Conservation (phyloP, 2,113 vertebrate species). For the Orthonyx spaldingii region DNA sequence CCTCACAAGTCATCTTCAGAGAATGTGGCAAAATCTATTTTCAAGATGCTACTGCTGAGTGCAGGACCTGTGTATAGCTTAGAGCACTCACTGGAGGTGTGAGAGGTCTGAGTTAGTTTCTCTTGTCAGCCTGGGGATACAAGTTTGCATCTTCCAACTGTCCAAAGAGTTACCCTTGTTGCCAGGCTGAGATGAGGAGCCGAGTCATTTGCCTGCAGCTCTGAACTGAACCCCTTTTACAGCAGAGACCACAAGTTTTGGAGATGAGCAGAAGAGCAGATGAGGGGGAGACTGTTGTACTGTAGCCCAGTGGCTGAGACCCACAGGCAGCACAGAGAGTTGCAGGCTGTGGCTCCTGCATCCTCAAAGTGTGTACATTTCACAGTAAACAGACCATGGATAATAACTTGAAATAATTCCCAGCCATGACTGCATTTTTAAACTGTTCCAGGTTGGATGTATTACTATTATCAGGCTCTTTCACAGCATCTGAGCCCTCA, state of each 20-base stretch:
- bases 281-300: not conserved
- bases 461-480: not conserved
- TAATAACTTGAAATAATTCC: not conserved
- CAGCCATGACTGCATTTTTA: not conserved
- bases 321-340: not conserved
- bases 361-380: not conserved
- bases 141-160: rapidly evolving
- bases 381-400: not conserved
- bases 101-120: not conserved
- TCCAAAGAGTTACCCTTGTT: not conserved
- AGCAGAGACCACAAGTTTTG: not conserved
- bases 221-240: not conserved
- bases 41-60: not conserved
- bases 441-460: not conserved
- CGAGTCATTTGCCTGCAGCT: not conserved
- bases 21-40: not conserved
- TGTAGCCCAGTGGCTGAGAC: not conserved
- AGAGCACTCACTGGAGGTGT: not conserved
- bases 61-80: not conserved
- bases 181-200: not conserved
- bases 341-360: not conserved
- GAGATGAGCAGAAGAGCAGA: not conserved
- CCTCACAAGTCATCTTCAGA: not conserved
- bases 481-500: not conserved
- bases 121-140: not conserved